Conservation (phyloP, 2,888 invertebrate genomes). For the Pyrgus malvae region DNA sequence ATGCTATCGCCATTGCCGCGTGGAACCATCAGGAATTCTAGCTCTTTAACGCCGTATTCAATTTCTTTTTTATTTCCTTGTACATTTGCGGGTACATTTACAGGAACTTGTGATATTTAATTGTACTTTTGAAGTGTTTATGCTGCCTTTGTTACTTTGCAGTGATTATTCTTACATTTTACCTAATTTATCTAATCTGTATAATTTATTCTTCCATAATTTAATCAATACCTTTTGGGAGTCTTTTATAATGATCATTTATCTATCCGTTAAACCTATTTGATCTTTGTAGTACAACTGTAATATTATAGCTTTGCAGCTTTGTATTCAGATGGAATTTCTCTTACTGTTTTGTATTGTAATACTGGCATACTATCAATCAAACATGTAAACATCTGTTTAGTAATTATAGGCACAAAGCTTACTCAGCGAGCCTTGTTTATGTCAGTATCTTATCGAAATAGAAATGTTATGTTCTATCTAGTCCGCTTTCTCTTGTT, state of each 20-base stretch:
- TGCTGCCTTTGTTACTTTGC: too few species aligned
- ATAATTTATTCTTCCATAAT: too few species aligned
- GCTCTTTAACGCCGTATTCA: not conserved
- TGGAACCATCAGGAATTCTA: constrained; percentile 6
- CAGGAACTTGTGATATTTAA: too few species aligned
- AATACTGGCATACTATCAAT: constrained; percentile 5
- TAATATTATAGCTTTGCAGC: too few species aligned
- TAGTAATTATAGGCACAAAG: constrained; percentile 8
- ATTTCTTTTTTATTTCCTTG: not conserved
- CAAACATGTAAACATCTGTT: constrained; percentile 16
- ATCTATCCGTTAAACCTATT: not conserved
- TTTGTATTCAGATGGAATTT: constrained; percentile 5
- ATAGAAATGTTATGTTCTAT: constrained; percentile 13
- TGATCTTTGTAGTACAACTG: not conserved
- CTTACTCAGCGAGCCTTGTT: constrained; percentile 7
- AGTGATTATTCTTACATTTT: too few species aligned
- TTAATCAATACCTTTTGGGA: too few species aligned
- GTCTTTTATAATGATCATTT: not conserved
- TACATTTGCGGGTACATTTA: not conserved
- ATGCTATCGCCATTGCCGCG: not conserved
- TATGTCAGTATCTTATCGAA: constrained; percentile 8
- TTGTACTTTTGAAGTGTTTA: too few species aligned
- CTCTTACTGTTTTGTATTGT: constrained; percentile 5
- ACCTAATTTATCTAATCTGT: too few species aligned
- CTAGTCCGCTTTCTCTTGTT: constrained; percentile 7